Conservation (phyloP, 1,140 invertebrate species). For the Agrilus planipennis region DNA sequence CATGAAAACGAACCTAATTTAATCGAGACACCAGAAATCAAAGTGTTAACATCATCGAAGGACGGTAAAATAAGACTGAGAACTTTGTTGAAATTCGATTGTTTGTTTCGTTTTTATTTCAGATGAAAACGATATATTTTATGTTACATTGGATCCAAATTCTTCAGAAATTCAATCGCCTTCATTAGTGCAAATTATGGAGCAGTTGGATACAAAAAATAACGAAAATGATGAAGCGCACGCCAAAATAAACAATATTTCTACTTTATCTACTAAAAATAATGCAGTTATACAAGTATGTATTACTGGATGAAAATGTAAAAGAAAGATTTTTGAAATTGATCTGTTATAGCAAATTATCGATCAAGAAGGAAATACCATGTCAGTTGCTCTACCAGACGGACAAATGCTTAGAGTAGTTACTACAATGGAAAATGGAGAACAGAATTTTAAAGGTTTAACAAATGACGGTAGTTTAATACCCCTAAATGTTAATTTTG, state of each 20-base stretch:
- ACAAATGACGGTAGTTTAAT: conserved; percentile 39
- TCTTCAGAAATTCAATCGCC: conserved; percentile 8
- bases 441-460: conserved; percentile 40
- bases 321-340: too few relatives aligned
- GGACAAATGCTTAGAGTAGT: conserved; percentile 44
- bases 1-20: too few relatives aligned
- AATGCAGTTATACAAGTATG: too few relatives aligned
- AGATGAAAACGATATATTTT: conserved; percentile 18
- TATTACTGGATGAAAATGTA: too few relatives aligned
- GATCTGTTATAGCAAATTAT: conserved; percentile 44
- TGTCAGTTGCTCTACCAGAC: conserved; percentile 54
- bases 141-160: conserved; percentile 14
- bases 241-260: too few relatives aligned
- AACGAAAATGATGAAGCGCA: not conserved
- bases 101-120: too few relatives aligned
- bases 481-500: conserved; percentile 32
- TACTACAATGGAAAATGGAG: conserved; percentile 34
- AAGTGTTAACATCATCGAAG: too few relatives aligned
- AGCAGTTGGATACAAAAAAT: not conserved
- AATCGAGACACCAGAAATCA: too few relatives aligned
- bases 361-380: conserved; percentile 53
- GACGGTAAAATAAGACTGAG: too few relatives aligned
- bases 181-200: conserved; percentile 13
- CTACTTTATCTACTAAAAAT: too few relatives aligned
- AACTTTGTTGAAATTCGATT: too few relatives aligned